Base-by-base conservation (phyloP, 2,888 invertebrate species). In the Cyaniris semiargus region DNA sequence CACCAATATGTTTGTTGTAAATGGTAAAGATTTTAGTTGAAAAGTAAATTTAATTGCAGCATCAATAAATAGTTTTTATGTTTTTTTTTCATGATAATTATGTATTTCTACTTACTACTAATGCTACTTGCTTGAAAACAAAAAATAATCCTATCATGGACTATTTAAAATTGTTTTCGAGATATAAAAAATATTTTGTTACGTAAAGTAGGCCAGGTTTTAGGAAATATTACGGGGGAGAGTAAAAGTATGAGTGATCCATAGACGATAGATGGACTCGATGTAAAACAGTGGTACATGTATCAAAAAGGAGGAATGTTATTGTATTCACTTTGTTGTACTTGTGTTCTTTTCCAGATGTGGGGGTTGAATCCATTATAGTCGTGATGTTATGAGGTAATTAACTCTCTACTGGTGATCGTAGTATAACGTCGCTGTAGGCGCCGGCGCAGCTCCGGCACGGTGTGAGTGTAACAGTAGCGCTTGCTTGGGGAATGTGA, bases 261-360 rank as follows among this genome's bases (percentile, higher is more conserved):
- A 79, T 77, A 76, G 79, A 78, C 79, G 77, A n/a, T n/a, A n/a
- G n/a, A n/a, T 89, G 93, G 93, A 93, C 93, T 93, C 88, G 88
- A 92, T 93, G 94, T 93, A 93, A 92, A 93, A 86, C 93, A 92
- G 93, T 90, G 89, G 90, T 88, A 87, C 90, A 88, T 88, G 86
- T 82, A 82, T 79, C 84, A 79, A 84, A 82, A 83, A 78, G 78
- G 80, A 78, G 79, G 81, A 81, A 79, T 82, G 79, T 83, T 86
- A 89, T 88, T 88, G 87, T 93, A 93, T 93, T 94, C 90, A 93
- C 91, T 90, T 93, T 93, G 93, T 94, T 94, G 94, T 94, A 94
- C 93, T 94, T 94, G 94, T 93, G 93, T 93, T 93, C 93, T 94
- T 94, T 94, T 93, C 89, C 94, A 94, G 94, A 93, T 94, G 87